Percentiles rank a stretch among this genome's conserved stretches.
Evolutionary conservation across 2,797 vertebrate species (phyloP).

Genomic region (Hypotaenidia okinawae): DNA sequence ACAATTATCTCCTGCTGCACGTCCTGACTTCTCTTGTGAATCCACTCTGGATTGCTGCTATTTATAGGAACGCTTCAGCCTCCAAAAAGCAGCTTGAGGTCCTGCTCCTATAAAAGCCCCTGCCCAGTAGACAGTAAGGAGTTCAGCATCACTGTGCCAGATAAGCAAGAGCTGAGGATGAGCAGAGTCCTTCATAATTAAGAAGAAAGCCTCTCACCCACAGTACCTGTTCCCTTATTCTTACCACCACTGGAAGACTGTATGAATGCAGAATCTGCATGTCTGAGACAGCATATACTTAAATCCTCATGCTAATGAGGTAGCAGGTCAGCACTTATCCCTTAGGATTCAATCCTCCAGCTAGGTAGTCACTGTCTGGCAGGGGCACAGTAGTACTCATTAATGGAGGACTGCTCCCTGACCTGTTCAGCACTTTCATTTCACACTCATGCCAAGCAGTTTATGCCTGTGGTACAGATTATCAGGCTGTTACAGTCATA

Average conservation of each 20-base stretch:
- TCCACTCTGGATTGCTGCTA: not conserved
- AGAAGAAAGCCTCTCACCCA: not conserved
- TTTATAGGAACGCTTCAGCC: not conserved
- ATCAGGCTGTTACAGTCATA: not conserved
- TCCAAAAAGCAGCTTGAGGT: not conserved
- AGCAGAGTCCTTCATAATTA: not conserved
- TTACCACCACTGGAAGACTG: not conserved
- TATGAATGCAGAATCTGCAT: not conserved
- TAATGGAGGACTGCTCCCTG: constrained; percentile 1
- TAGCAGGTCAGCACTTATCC: not conserved
- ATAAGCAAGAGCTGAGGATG: not conserved
- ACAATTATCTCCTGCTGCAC: not conserved
- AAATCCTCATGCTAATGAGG: not conserved
- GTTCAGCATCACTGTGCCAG: not conserved
- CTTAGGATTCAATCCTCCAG: not conserved
- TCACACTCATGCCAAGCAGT: not conserved
- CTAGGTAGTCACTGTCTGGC: constrained; percentile 13
- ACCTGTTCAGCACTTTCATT: not conserved
- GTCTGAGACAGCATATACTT: not conserved
- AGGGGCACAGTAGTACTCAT: not conserved
- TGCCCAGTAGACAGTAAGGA: not conserved
- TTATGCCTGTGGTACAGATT: not conserved
- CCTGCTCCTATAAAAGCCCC: not conserved
- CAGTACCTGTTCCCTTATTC: not conserved
- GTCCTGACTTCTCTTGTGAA: not conserved